Conservation (phyloP, 2,888 invertebrate genomes). For the Chrysolina americana region DNA sequence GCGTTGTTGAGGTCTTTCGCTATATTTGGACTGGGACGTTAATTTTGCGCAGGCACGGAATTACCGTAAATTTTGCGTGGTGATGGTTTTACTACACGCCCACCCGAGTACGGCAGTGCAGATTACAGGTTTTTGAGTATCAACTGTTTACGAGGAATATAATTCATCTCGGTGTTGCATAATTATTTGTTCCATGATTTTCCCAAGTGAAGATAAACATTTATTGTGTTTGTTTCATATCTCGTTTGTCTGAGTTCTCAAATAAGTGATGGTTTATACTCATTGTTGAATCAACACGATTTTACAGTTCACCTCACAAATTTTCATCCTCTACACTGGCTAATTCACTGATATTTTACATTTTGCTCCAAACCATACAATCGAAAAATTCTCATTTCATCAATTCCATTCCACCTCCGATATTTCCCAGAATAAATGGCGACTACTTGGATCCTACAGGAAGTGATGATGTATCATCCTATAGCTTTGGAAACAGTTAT, state of each 20-base stretch:
- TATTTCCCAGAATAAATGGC: too few species aligned
- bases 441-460: too few species aligned
- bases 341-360: too few species aligned
- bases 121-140: slow-evolving; percentile 20
- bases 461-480: too few species aligned
- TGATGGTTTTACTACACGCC: slow-evolving; percentile 37
- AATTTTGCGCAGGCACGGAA: slow-evolving; percentile 54
- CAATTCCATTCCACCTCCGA: too few species aligned
- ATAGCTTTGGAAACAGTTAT: too few species aligned
- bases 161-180: not conserved
- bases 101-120: not conserved
- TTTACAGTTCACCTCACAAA: too few species aligned
- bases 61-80: slow-evolving; percentile 40
- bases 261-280: too few species aligned
- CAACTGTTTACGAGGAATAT: not conserved
- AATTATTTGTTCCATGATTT: not conserved
- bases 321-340: too few species aligned
- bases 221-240: not conserved
- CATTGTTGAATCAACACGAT: too few species aligned
- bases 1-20: slow-evolving; percentile 51
- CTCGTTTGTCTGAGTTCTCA: not conserved
- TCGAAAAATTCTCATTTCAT: too few species aligned
- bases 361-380: too few species aligned
- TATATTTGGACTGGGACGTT: slow-evolving; percentile 59
- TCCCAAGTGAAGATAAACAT: not conserved